Evolutionary conservation across 2,113 vertebrate genomes (phyloP).

Genomic region (Panthera leo): DNA sequence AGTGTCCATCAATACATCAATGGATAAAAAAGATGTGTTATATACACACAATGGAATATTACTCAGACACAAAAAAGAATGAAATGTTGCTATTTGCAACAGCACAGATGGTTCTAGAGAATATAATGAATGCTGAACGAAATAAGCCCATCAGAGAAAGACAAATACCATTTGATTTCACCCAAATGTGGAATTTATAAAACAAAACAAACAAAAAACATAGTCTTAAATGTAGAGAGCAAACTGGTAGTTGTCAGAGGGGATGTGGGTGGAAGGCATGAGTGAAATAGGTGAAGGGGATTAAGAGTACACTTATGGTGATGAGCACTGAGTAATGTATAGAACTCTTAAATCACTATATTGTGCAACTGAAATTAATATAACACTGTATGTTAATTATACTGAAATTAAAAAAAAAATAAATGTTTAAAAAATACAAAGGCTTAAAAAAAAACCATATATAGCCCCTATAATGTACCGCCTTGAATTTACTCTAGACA

Average conservation of each 20-base stretch:
- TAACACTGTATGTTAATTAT: not conserved
- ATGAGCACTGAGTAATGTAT: not conserved
- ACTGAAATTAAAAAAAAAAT: not conserved
- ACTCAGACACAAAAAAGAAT: not conserved
- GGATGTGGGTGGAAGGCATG: not conserved
- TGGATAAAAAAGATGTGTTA: not conserved
- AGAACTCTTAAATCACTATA: not conserved
- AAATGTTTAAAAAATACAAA: not conserved
- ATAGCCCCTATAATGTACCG: accelerated
- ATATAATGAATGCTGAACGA: not conserved
- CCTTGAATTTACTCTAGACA: not conserved
- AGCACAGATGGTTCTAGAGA: not conserved
- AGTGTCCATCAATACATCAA: not conserved
- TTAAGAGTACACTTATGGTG: not conserved
- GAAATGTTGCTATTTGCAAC: not conserved
- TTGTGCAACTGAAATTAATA: not conserved
- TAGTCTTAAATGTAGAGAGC: not conserved
- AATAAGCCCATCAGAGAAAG: not conserved
- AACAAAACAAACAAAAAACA: not conserved
- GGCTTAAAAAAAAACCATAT: not conserved
- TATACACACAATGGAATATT: not conserved
- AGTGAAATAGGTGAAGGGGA: not conserved
- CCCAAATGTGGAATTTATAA: not conserved
- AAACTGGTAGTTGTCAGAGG: not conserved
- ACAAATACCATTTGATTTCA: not conserved